phyloP scores from a whole-genome alignment of 35 echinoderm and acorn worm genomes.

The Hemicentrotus pulcherrimus region DNA sequence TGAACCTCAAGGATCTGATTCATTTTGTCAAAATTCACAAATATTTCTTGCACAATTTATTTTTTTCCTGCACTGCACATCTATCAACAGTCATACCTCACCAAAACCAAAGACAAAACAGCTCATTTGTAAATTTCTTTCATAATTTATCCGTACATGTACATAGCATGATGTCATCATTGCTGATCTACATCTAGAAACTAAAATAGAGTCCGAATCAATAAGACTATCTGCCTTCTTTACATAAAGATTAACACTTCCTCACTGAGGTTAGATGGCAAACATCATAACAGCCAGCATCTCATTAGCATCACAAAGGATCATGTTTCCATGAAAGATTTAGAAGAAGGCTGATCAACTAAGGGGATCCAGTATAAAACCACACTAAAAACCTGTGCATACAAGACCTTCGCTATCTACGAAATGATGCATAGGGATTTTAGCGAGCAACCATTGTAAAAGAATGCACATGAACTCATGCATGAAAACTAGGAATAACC shows the following conservation, averaged over 20 bases:
- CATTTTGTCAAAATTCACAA: too few species aligned
- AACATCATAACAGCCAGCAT: not conserved
- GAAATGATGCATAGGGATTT: not conserved
- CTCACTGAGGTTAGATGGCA: not conserved
- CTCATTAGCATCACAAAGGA: not conserved
- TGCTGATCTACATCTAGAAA: not conserved
- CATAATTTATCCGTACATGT: too few species aligned
- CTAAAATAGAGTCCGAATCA: not conserved
- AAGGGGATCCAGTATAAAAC: not conserved
- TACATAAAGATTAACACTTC: constrained; percentile 4
- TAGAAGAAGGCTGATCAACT: not conserved
- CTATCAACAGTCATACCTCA: too few species aligned
- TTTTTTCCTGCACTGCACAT: too few species aligned
- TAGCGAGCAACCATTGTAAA: not conserved
- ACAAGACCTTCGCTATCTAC: not conserved
- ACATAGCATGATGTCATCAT: too few species aligned
- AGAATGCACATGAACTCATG: constrained; percentile 3
- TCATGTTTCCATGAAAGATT: not conserved
- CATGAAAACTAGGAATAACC: not conserved
- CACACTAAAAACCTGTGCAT: not conserved
- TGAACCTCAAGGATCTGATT: too few species aligned
- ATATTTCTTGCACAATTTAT: too few species aligned
- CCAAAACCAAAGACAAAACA: too few species aligned
- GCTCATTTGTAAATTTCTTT: too few species aligned
- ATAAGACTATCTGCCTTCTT: not conserved